Base-by-base conservation (phyloP, 2,888 invertebrate species). In the Campoletis raptor region DNA sequence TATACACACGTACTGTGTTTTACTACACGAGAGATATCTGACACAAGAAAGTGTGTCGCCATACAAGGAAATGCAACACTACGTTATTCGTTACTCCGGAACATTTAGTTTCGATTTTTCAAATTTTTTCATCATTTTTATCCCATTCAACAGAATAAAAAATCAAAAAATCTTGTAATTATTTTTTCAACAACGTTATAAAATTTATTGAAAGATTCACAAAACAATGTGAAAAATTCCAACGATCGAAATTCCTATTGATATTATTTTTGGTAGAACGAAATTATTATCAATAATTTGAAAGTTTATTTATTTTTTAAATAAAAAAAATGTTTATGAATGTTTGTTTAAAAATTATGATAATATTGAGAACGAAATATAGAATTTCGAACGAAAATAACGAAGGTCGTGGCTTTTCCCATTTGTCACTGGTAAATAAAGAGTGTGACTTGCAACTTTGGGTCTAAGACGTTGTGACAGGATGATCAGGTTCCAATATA, bases 1-100 rank as follows among this genome's bases (percentile, higher is more conserved):
- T 74, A 74, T 37, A 64, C 73, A 57, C 54, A 61, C 66, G 36
- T 54, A 74, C 42, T 37, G 67, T 40, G 37, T 66, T 37, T 57
- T 66, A 61, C 79, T 66, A n/a, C 57, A 61, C 77, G 72, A 69
- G 36, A 42, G 66, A 76, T 64, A 78, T 84, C 72, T 77, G 80
- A 84, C 70, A 72, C 78, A 82, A 81, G 85, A 85, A 82, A 85
- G 82, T 82, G 21, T 85, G 82, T 74, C 85, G 52, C 79, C 78
- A 73, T 74, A 85, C 82, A 48, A 78, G 81, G 81, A 85, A 85
- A 76, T 48, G 67, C 84, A 69, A 21, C 61, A 21, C n/a, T 15
- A 15, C 64, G 24, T 15, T 37, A 61, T 61, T 57, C 9, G 21
- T 57, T 0, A 12, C 21, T 30, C 10, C 24, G 6, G 12, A 57